Base-by-base conservation (phyloP, 2,113 vertebrate species). In the Cynopterus brachyotis region DNA sequence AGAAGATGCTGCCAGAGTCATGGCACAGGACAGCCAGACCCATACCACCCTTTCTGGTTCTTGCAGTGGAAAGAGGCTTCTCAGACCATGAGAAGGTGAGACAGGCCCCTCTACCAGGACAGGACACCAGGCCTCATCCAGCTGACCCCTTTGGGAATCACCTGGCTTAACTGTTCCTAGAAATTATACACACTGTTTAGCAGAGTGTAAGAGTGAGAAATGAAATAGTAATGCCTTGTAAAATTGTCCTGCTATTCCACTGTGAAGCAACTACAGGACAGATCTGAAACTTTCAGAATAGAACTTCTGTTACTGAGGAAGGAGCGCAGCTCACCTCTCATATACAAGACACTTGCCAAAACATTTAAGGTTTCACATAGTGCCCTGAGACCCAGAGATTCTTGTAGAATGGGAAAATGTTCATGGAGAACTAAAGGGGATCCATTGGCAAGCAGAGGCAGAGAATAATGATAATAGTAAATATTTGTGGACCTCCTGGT, bases 201-300 rank as follows among this genome's bases (percentile, higher is more conserved):
- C 64, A 87, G 66, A 92, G 37, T 37, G 11, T 42, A 30, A 42
- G 75, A 70, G 62, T 19, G 26, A 67, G 88, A 53, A 53, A 76
- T 96, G 30, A 95, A 95, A 97, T 95, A 93, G 90, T 90, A 53
- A 97, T 94, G 59, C 66, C 47, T 66, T 42, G 55, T 91, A 80
- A 91, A 70, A 79, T 55, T 47, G 40, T 32, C 75, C 93, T 79
- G 24, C 75, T 57, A 76, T 1, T 76, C n/a, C 69, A 19, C 13
- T 9, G 19, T 47, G 78, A 84, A 73, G 66, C 53, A 30, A 5
- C 19, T 32, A 60, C 3, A 30, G 53, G 35, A 45, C 6, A 20
- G 30, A 40, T 11, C 19, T 19, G 85, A 89, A 89, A 64, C 20
- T 26, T 64, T 22, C 47, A 50, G 89, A 79, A 45, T 8, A 35